Evolutionary conservation across 2,888 invertebrate species (phyloP).

Genomic region (Melanchra persicariae): DNA sequence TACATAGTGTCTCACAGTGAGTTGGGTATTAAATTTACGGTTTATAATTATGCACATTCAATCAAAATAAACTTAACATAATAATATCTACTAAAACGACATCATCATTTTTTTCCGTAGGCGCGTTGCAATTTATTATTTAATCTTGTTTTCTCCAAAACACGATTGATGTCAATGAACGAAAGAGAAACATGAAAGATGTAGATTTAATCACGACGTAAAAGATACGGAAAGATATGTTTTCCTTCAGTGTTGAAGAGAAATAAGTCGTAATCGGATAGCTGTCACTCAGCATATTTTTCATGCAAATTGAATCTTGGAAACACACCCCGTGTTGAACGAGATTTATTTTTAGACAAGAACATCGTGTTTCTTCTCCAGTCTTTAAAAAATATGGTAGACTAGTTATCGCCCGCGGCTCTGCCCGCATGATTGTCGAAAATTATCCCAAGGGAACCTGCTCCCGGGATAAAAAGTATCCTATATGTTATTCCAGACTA

Average conservation of each 20-base stretch:
- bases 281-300: constrained; percentile 30
- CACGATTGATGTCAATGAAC: neutral
- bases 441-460: no score
- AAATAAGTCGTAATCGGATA: constrained; percentile 7
- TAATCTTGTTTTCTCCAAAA: neutral
- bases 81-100: no score
- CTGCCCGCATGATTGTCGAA: no score
- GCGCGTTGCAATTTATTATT: neutral
- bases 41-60: no score
- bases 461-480: no score
- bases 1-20: no score
- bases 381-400: no score
- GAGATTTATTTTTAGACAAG: neutral
- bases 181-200: constrained; percentile 7
- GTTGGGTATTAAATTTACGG: no score
- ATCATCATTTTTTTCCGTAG: no score
- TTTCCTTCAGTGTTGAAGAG: neutral
- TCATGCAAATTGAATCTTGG: constrained; percentile 38
- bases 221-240: constrained; percentile 15
- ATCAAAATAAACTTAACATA: no score
- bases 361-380: constrained; percentile 10
- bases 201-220: constrained; percentile 12
- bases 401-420: no score
- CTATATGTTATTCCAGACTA: no score
- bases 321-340: neutral